Evolutionary conservation across 1,140 invertebrate species (phyloP), one percentile per base, ranked within the genome.

Genomic region (Paralvinella palmiformis): DNA sequence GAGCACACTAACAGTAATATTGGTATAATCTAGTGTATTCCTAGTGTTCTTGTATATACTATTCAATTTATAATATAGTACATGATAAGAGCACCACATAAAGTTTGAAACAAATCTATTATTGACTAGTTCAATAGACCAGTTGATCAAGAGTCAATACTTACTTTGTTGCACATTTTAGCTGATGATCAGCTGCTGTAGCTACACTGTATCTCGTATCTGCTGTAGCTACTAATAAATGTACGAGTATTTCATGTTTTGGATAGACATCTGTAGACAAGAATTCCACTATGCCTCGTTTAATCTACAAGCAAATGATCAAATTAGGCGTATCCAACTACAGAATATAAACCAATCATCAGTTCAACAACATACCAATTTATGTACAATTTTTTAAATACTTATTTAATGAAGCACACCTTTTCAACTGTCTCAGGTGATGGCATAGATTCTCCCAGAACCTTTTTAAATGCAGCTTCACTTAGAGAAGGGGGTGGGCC

Each of bases 351-450:
- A 53, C 1, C 10, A 53, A 44, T n/a, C 37, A 44, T 44, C 37
- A 13, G 13, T n/a, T 15, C n/a, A n/a, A 53, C 13, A n/a, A 53
- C 50, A 53, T 53, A 24, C 15, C 24, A 24, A 53, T 17, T 53
- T n/a, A n/a, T n/a, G n/a, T n/a, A n/a, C n/a, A n/a, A n/a, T n/a
- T n/a, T n/a, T n/a, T n/a, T 13, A 0, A 56, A 32, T 37, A 60
- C 6, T 0, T 36, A 7, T 7, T 53, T 32, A 53, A 24, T 50
- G 4, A 20, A 50, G 32, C 1, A 31, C 74, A 86, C 85, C 81
- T 88, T 85, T 79, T 94, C 91, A 52, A 94, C 80, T 73, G 91
- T 86, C 71, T 94, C 91, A n/a, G 91, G 86, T 63, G 86, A 87
- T 65, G 88, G 82, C 29, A 88, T 85, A 72, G 84, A 86, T 71